Conservation (phyloP, 1,140 invertebrate species). For the Venturia canescens region DNA sequence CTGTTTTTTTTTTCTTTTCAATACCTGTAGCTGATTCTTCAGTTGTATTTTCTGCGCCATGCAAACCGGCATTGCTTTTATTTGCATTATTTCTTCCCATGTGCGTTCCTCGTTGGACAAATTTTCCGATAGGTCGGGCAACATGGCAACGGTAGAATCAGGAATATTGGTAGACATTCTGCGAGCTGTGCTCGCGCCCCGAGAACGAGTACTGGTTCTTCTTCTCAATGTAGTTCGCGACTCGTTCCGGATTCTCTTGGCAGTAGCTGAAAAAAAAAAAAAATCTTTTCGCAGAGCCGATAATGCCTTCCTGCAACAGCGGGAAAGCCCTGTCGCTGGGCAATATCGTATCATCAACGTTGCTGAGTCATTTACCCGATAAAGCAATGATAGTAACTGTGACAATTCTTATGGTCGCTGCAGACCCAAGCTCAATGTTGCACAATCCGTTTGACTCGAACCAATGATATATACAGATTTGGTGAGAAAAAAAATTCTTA, state of each 20-base stretch:
- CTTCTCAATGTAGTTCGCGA: constrained; percentile 79
- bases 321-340: neutral
- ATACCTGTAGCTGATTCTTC: constrained; percentile 87
- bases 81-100: constrained; percentile 92
- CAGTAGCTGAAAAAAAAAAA: constrained; percentile 71
- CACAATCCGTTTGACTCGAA: neutral
- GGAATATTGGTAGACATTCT: constrained; percentile 81
- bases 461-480: neutral
- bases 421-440: constrained; percentile 6
- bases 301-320: too few relatives aligned
- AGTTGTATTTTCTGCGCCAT: constrained; percentile 89
- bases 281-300: constrained; percentile 18
- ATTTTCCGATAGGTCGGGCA: constrained; percentile 88
- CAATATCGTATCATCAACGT: neutral
- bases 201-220: constrained; percentile 81
- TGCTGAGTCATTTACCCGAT: constrained; percentile 54
- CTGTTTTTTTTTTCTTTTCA: neutral
- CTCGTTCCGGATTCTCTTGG: constrained; percentile 77
- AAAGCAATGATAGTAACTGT: constrained; percentile 20
- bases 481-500: neutral
- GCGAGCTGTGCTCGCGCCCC: constrained; percentile 81
- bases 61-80: constrained; percentile 88
- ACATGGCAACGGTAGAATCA: constrained; percentile 85
- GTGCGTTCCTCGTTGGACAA: constrained; percentile 89
- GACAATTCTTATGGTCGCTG: constrained; percentile 16